These are phyloP conservation scores for Cheilosia variabilis DNA, from an alignment of 2,888 invertebrate genomes.

Conservation along the genomic window DNA sequence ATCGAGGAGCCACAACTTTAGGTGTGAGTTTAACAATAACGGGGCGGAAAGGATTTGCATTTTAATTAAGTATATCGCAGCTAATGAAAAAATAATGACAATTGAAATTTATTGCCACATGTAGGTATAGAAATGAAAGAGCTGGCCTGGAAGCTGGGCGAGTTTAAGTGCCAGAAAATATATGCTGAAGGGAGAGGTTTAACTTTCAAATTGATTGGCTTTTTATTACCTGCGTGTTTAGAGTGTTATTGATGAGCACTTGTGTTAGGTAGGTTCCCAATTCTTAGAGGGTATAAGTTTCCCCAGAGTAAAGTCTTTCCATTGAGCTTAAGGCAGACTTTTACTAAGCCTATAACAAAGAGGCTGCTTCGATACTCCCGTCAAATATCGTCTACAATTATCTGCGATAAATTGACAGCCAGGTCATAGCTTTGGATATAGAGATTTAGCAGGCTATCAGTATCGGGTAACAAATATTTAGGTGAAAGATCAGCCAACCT, in stretches of 20 bases:
- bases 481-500: too few relatives aligned
- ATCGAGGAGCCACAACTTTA: slow-evolving; percentile 27
- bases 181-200: slow-evolving; percentile 51
- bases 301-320: too few relatives aligned
- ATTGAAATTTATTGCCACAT: neutral
- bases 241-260: neutral
- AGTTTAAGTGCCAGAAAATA: slow-evolving; percentile 57
- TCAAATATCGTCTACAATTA: too few relatives aligned
- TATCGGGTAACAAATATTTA: too few relatives aligned
- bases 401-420: too few relatives aligned
- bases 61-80: slow-evolving; percentile 25
- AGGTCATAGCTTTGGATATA: too few relatives aligned
- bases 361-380: too few relatives aligned
- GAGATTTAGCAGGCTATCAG: too few relatives aligned
- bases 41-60: slow-evolving; percentile 61
- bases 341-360: too few relatives aligned
- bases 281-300: too few relatives aligned
- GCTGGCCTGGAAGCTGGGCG: slow-evolving; percentile 38
- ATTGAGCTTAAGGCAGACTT: too few relatives aligned
- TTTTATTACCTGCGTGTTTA: neutral
- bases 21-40: slow-evolving; percentile 55
- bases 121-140: too few relatives aligned
- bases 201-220: neutral
- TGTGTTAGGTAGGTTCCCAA: neutral
- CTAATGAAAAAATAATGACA: neutral